Evolutionary conservation across 2,113 vertebrate genomes (phyloP).

Genomic region (Columba livia): DNA sequence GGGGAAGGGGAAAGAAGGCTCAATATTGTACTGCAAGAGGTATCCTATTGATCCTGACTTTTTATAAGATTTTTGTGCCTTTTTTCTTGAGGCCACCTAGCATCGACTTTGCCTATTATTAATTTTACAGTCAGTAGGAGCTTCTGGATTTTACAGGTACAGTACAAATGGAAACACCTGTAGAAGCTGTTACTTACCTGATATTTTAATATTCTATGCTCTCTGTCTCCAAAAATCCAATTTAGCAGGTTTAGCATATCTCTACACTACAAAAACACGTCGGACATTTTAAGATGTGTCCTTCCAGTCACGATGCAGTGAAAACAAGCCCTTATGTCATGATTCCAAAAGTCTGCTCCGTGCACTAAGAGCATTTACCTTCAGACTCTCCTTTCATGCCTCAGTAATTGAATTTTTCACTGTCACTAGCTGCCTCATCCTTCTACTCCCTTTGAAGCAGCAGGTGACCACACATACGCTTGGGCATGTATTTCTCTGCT

Average conservation of each 20-base stretch:
- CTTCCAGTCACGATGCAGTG: slow-evolving; percentile 41
- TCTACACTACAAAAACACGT: not conserved
- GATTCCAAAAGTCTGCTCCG: slow-evolving; percentile 51
- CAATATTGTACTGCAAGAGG: slow-evolving; percentile 37
- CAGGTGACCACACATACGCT: not conserved
- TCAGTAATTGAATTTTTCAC: slow-evolving; percentile 69
- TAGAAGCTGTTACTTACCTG: slow-evolving; percentile 37
- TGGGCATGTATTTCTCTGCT: not conserved
- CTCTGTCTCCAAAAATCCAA: not conserved
- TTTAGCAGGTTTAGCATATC: slow-evolving; percentile 5
- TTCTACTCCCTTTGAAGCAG: slow-evolving; percentile 20
- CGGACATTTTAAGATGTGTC: slow-evolving; percentile 16
- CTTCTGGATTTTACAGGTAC: slow-evolving; percentile 53
- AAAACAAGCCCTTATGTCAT: slow-evolving; percentile 40
- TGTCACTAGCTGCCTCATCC: slow-evolving; percentile 41
- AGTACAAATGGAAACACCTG: slow-evolving; percentile 32
- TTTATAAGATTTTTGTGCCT: not conserved
- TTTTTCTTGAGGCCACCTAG: slow-evolving; percentile 60
- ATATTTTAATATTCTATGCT: not conserved
- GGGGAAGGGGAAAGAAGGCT: slow-evolving; percentile 55
- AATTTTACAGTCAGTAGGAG: slow-evolving; percentile 58
- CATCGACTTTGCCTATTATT: slow-evolving; percentile 53
- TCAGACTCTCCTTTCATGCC: slow-evolving; percentile 69
- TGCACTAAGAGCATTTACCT: slow-evolving; percentile 49
- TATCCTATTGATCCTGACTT: slow-evolving; percentile 58